phyloP scores from a whole-genome alignment of 2,113 vertebrate species.

The Neolamprologus hecqui region DNA sequence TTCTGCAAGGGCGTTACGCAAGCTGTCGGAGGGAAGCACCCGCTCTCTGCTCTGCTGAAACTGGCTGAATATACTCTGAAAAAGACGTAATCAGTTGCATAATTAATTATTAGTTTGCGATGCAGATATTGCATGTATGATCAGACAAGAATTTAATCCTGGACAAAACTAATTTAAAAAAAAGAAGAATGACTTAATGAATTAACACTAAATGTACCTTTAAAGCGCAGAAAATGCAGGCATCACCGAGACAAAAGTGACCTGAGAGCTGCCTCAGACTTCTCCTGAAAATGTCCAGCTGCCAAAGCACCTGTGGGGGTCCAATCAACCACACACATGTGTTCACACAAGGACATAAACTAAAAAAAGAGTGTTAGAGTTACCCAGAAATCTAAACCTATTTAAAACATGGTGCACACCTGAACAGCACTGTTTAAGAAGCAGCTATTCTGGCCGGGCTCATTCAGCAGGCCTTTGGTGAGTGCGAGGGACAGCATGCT shows the following conservation, averaged over 20 bases:
- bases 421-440: conserved; percentile 99
- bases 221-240: conserved; percentile 96
- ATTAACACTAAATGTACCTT: conserved; percentile 69
- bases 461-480: conserved; percentile 92
- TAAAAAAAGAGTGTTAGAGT: background rate
- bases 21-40: conserved; percentile 88
- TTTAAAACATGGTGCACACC: conserved; percentile 67
- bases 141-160: background rate
- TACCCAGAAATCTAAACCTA: background rate
- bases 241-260: conserved; percentile 90
- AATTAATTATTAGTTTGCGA: background rate
- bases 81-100: background rate
- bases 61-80: conserved; percentile 90
- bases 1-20: conserved; percentile 90
- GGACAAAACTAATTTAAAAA: rapidly evolving
- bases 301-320: conserved; percentile 87
- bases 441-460: conserved; percentile 96
- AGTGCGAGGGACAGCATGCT: conserved; percentile 92
- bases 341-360: background rate
- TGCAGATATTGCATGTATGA: background rate
- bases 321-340: background rate
- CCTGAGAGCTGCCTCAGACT: conserved; percentile 91
- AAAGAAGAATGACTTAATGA: background rate
- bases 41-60: conserved; percentile 95
- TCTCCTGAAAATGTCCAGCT: conserved; percentile 94